Conservation (phyloP, 2,888 invertebrate species). For the Drosophila rellima region DNA sequence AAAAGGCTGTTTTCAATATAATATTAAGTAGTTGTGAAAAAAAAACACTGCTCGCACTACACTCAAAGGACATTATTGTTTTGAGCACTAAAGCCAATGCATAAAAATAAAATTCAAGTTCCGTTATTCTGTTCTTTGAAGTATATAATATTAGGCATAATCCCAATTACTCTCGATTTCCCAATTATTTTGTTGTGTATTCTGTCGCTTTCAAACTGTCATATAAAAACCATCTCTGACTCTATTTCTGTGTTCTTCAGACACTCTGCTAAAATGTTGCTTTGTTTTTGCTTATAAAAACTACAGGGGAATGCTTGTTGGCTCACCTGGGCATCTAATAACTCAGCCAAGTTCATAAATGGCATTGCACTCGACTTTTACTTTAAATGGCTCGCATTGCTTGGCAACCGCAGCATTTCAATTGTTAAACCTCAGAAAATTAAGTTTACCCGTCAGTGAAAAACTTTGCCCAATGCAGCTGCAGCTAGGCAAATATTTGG, state of each 20-base stretch:
- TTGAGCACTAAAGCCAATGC: too few species aligned
- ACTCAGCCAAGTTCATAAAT: slow-evolving; percentile 24
- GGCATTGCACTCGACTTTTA: slow-evolving; percentile 13
- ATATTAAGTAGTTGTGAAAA: slow-evolving; percentile 27
- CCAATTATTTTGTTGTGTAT: background rate
- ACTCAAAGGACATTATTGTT: background rate
- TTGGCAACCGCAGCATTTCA: slow-evolving; percentile 59
- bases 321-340: slow-evolving; percentile 23
- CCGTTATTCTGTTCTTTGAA: too few species aligned
- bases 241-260: background rate
- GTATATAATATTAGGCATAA: too few species aligned
- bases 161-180: too few species aligned
- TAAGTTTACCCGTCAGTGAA: slow-evolving; percentile 60
- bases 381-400: slow-evolving; percentile 41
- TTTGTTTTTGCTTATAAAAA: background rate
- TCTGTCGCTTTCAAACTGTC: background rate
- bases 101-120: too few species aligned
- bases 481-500: slow-evolving; percentile 71
- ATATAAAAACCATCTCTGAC: background rate
- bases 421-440: slow-evolving; percentile 67
- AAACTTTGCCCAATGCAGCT: slow-evolving; percentile 55
- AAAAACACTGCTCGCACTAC: slow-evolving; percentile 7
- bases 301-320: slow-evolving; percentile 2
- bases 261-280: background rate
- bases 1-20: slow-evolving; percentile 33